These are phyloP conservation scores for Diacarnus erythraeanus DNA, from an alignment of 37 sponge, comb jelly and placozoan species.

Conservation along the genomic window DNA sequence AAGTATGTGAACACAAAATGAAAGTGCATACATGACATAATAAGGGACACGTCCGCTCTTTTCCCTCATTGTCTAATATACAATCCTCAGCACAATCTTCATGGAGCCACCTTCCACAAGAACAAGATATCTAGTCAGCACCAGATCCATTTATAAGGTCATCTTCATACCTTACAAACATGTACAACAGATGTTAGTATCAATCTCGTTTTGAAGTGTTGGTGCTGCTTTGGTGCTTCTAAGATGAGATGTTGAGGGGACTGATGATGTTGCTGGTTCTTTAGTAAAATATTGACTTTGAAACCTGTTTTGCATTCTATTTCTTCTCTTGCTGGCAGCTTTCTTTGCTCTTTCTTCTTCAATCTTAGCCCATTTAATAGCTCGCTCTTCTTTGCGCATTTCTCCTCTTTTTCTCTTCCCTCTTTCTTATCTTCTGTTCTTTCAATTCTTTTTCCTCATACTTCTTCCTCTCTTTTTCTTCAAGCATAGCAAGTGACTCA, in stretches of 20 bases:
- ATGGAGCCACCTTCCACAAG: conserved; percentile 42
- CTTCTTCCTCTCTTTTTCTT: conserved; percentile 49
- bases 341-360: conserved; percentile 14
- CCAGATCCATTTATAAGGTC: neutral
- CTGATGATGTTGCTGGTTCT: neutral
- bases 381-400: neutral
- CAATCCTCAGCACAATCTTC: conserved; percentile 38
- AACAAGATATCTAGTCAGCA: conserved; percentile 34
- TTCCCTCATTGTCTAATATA: conserved; percentile 3
- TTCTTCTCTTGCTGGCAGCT: neutral
- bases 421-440: conserved; percentile 10
- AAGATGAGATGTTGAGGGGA: neutral
- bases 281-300: neutral
- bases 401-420: conserved; percentile 7
- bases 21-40: too few relatives aligned
- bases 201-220: neutral
- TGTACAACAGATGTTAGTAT: conserved; percentile 7
- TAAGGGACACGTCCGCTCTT: neutral
- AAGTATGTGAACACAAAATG: too few relatives aligned
- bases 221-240: neutral
- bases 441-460: conserved; percentile 19
- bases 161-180: conserved; percentile 21
- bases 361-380: conserved; percentile 1
- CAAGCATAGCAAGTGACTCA: conserved; percentile 21
- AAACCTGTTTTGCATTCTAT: neutral